Evolutionary conservation across 2,113 vertebrate genomes (phyloP), one percentile per base, ranked within the genome.

Genomic region (Odontesthes bonariensis): DNA sequence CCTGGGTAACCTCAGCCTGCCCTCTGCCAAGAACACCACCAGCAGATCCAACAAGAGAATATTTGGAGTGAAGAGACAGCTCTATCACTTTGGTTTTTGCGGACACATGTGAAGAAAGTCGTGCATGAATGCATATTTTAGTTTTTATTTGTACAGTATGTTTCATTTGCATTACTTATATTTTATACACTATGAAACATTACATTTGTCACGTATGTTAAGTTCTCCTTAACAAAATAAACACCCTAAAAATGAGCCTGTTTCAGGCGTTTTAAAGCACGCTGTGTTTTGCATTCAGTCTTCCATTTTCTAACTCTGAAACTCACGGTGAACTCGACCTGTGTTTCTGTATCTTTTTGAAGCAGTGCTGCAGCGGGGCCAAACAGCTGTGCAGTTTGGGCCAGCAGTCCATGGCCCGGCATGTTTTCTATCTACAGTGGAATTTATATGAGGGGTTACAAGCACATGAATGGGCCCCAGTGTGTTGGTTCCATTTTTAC

Each of bases 361-460:
- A 49, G 32, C 14, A 47, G 35, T 52, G 51, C 69, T 67, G 69
- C 67, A 60, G 16, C 11, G 2, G 81, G 60, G 84, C 86, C 87
- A 89, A 85, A 86, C 87, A 90, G 87, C 84, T 91, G 88, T 88
- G 85, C 69, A 60, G 70, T 53, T 65, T 31, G 20, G 66, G 85
- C 77, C 85, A 82, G 44, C 55, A 35, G 73, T 79, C 85, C 77
- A 87, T 6, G 32, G 74, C 1, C 33, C 69, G 80, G 74, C 82
- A 80, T 84, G 87, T 86, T 92, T 92, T 89, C 86, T 84, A 93
- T 92, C 89, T 82, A 68, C 80, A 88, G 73, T 86, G 91, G 88
- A 93, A 93, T 93, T 93, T 93, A 90, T 90, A 87, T 87, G 85
- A 92, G 52, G 77, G 76, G 89, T 90, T 88, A 81, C 72, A 75